Percentiles rank a stretch among this genome's conserved stretches.
These are phyloP conservation scores for Thalpophila matura DNA, from an alignment of 2,888 invertebrate species.

Conservation along the genomic window DNA sequence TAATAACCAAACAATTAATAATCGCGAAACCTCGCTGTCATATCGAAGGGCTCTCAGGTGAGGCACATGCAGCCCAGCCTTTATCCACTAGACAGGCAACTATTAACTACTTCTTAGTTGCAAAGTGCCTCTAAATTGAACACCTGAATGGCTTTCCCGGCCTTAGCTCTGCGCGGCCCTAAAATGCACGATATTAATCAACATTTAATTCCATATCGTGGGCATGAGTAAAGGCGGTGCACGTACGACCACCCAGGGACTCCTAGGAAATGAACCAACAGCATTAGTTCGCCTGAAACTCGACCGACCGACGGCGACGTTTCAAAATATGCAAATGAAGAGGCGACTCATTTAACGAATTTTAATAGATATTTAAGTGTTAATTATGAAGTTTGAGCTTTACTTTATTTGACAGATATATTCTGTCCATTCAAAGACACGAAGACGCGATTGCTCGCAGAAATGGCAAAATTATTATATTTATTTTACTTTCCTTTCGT, in stretches of 20 bases:
- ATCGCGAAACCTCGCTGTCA: slow-evolving; percentile 65
- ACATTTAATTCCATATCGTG: slow-evolving; percentile 87
- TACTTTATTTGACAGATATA: slow-evolving; percentile 72
- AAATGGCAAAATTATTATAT: slow-evolving; percentile 6
- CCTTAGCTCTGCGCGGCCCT: slow-evolving; percentile 70
- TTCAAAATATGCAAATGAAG: slow-evolving; percentile 88
- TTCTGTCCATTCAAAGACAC: slow-evolving; percentile 38
- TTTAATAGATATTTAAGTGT: slow-evolving; percentile 88
- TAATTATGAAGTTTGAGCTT: slow-evolving; percentile 84
- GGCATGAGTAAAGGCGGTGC: slow-evolving; percentile 72
- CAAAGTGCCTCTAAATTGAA: slow-evolving; percentile 82
- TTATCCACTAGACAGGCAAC: slow-evolving; percentile 67
- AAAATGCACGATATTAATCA: slow-evolving; percentile 86
- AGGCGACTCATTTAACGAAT: slow-evolving; percentile 87
- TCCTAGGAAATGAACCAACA: slow-evolving; percentile 82
- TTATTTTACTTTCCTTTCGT: slow-evolving; percentile 5
- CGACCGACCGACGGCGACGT: slow-evolving; percentile 76
- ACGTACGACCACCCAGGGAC: slow-evolving; percentile 82
- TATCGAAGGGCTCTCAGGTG: slow-evolving; percentile 69
- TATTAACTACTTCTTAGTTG: slow-evolving; percentile 84
- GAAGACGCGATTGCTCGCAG: background rate
- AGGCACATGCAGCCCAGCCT: slow-evolving; percentile 74
- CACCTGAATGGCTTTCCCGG: slow-evolving; percentile 79
- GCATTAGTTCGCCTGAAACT: slow-evolving; percentile 78
- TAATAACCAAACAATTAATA: slow-evolving; percentile 56